A percentile compares a stretch with the other conserved stretches of the same genome.
phyloP scores from a whole-genome alignment of 2,888 invertebrate species.

The Melanostoma scalare region DNA sequence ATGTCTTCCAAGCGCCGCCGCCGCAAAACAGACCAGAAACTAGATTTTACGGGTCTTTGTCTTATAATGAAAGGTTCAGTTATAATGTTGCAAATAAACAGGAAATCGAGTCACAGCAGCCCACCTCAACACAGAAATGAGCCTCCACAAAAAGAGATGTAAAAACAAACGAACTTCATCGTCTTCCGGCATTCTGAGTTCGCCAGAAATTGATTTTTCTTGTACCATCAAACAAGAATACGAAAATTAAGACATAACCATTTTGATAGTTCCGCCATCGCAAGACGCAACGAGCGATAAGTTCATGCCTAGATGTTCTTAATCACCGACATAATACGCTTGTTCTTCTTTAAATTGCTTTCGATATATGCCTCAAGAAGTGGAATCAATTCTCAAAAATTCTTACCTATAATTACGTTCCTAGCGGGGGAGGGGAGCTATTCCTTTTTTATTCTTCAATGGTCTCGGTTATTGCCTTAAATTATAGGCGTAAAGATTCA shows the following conservation, averaged over 20 bases:
- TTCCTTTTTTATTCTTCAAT: conserved; percentile 33
- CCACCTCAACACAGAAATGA: too few species aligned
- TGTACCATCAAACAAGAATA: conserved; percentile 1
- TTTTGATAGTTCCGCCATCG: conserved; percentile 11
- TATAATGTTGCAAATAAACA: too few species aligned
- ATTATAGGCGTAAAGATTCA: conserved; percentile 69
- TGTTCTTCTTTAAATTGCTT: not conserved
- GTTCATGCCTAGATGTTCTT: conserved; percentile 15
- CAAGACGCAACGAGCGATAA: not conserved
- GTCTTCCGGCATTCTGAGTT: conserved; percentile 13
- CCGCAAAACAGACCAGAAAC: too few species aligned
- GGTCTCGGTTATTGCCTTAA: conserved; percentile 69
- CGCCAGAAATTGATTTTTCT: conserved; percentile 3
- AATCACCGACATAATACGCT: not conserved
- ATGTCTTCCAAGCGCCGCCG: too few species aligned
- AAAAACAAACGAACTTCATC: not conserved
- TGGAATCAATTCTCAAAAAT: conserved; percentile 63
- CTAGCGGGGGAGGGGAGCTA: conserved; percentile 25
- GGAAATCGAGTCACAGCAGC: too few species aligned
- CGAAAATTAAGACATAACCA: conserved; percentile 24
- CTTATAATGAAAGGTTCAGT: too few species aligned
- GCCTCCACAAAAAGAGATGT: too few species aligned
- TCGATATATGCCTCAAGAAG: conserved; percentile 19
- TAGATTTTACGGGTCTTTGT: too few species aligned
- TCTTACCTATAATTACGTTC: conserved; percentile 55